A percentile compares a stretch with the other conserved stretches of the same genome.
These are phyloP conservation scores for Dendroctonus ponderosae DNA, from an alignment of 1,140 invertebrate species.

Conservation along the genomic window DNA sequence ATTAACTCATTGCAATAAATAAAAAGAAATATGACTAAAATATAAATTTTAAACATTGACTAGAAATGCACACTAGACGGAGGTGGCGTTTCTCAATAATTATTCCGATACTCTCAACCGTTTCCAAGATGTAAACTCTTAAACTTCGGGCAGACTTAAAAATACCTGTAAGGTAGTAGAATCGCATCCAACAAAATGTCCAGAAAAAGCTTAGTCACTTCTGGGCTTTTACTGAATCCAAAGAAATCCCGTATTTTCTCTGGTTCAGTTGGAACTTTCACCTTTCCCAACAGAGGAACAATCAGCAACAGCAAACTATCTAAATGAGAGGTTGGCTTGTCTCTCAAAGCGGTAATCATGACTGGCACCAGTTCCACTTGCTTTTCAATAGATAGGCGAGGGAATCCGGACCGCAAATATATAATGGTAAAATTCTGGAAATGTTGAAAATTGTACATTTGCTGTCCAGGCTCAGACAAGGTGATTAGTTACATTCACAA, in stretches of 20 bases:
- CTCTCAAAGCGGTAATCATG: conserved; percentile 75
- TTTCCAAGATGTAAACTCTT: neutral
- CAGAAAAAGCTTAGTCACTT: conserved; percentile 67
- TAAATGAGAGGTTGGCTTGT: conserved; percentile 80
- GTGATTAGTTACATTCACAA: conserved; percentile 70
- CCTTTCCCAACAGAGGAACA: conserved; percentile 73
- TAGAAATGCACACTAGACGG: too few relatives aligned
- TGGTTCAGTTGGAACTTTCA: conserved; percentile 65
- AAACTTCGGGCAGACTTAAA: conserved; percentile 3
- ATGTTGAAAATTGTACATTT: neutral
- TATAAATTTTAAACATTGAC: too few relatives aligned
- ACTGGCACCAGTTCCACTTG: conserved; percentile 75
- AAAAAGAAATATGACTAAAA: too few relatives aligned
- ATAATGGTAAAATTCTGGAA: conserved; percentile 88
- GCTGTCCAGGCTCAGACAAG: neutral
- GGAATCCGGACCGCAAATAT: conserved; percentile 90
- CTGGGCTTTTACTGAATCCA: conserved; percentile 63
- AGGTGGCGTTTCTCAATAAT: too few relatives aligned
- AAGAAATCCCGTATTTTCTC: conserved; percentile 62
- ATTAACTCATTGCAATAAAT: too few relatives aligned
- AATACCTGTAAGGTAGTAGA: conserved; percentile 79
- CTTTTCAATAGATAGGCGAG: conserved; percentile 70
- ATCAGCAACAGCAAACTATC: conserved; percentile 81
- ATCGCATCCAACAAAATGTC: conserved; percentile 80
- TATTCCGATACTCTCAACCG: neutral